Conservation (phyloP, 2,113 vertebrate genomes). For the Xerus inauris region DNA sequence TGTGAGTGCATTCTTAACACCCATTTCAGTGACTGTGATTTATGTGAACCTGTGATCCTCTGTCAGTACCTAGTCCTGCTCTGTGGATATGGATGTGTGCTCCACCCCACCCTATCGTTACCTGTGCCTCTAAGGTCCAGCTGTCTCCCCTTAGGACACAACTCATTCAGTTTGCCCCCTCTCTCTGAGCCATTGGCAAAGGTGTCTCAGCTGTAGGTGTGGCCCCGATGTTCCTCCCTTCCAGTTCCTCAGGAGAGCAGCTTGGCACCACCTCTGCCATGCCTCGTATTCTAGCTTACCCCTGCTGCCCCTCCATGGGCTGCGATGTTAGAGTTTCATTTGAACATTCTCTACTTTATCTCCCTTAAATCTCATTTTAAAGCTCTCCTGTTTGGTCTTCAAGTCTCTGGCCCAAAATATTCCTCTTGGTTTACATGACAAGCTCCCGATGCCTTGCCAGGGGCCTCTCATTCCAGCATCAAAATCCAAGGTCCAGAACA, state of each 20-base stretch:
- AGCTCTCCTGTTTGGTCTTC: constrained; percentile 59
- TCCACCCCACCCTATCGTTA: neutral
- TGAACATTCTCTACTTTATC: constrained; percentile 66
- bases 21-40: neutral
- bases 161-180: neutral
- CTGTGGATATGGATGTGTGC: too few species aligned
- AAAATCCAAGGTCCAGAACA: constrained; percentile 18
- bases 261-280: neutral
- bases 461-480: neutral
- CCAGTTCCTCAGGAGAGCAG: constrained; percentile 37
- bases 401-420: constrained; percentile 57
- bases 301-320: constrained; percentile 65
- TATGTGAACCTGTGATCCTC: neutral
- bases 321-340: constrained; percentile 61
- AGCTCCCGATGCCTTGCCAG: constrained; percentile 46
- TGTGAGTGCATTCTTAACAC: neutral
- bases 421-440: constrained; percentile 64
- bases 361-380: constrained; percentile 58
- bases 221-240: neutral
- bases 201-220: neutral
- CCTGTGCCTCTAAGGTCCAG: neutral
- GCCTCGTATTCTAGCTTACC: constrained; percentile 66
- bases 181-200: neutral
- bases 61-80: neutral
- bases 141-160: neutral